Evolutionary conservation across 2,888 invertebrate species (phyloP).

Genomic region (Orthosia incerta): DNA sequence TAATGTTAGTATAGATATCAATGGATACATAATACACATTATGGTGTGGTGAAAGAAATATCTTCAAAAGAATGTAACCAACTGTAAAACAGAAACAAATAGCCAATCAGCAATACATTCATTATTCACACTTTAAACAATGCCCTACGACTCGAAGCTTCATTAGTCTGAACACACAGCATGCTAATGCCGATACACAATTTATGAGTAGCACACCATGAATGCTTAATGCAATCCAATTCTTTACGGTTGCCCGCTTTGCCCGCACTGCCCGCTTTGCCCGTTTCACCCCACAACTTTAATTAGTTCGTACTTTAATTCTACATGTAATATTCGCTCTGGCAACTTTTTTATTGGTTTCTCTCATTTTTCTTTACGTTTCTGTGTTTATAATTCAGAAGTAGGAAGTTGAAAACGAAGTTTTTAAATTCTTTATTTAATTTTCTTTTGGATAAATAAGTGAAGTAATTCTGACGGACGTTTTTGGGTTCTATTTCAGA

Average conservation of each 20-base stretch:
- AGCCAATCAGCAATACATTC: slow-evolving; percentile 24
- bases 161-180: slow-evolving; percentile 47
- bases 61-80: background rate
- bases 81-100: slow-evolving; percentile 6
- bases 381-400: slow-evolving; percentile 44
- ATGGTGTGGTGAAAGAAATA: too few species aligned
- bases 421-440: slow-evolving; percentile 38
- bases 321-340: slow-evolving; percentile 48
- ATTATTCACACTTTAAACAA: slow-evolving; percentile 24
- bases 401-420: slow-evolving; percentile 34
- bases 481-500: slow-evolving; percentile 29
- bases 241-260: slow-evolving; percentile 52
- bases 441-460: slow-evolving; percentile 35
- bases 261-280: slow-evolving; percentile 18
- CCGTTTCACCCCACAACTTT: slow-evolving; percentile 43
- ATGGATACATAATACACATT: too few species aligned
- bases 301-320: slow-evolving; percentile 65
- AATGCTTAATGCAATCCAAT: slow-evolving; percentile 62
- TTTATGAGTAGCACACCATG: slow-evolving; percentile 52
- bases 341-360: slow-evolving; percentile 55
- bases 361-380: slow-evolving; percentile 38
- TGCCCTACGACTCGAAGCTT: slow-evolving; percentile 37
- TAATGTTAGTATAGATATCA: too few species aligned
- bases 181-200: slow-evolving; percentile 57
- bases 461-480: slow-evolving; percentile 22